Percentiles rank a stretch among this genome's conserved stretches.
Evolutionary conservation across 2,888 invertebrate species (phyloP).

Genomic region (Hemaris fuciformis): DNA sequence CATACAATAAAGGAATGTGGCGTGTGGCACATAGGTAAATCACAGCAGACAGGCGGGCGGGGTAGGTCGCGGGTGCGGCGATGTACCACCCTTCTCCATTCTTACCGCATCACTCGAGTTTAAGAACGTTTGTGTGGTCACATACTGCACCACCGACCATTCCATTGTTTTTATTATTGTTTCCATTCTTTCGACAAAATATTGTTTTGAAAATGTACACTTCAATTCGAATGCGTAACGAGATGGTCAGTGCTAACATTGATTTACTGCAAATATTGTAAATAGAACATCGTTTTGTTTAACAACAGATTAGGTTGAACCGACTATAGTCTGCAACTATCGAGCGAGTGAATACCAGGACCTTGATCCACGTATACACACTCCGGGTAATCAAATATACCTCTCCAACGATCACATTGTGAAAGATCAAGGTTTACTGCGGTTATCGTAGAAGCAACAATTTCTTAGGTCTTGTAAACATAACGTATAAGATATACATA

Average conservation of each 20-base stretch:
- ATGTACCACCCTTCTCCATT: background rate
- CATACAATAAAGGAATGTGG: background rate
- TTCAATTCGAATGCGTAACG: too few species aligned
- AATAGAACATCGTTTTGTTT: too few species aligned
- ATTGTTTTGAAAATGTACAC: too few species aligned
- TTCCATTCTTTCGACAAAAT: too few species aligned
- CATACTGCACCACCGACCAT: too few species aligned
- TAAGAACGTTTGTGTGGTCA: background rate
- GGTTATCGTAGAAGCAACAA: background rate
- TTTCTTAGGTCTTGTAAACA: background rate
- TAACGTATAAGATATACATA: background rate
- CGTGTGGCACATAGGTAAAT: background rate
- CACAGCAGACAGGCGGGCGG: background rate
- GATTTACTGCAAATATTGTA: too few species aligned
- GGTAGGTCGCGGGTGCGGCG: background rate
- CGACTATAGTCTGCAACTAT: too few species aligned
- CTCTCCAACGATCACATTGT: background rate
- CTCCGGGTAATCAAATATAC: background rate
- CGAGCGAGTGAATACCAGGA: background rate
- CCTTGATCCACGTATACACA: background rate
- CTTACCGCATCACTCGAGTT: background rate
- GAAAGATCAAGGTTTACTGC: background rate
- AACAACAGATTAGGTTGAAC: too few species aligned
- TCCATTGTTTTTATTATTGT: too few species aligned
- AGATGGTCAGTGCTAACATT: too few species aligned